Percentiles rank a stretch among this genome's conserved stretches.
Conservation (phyloP, 1,140 invertebrate genomes). For the Drosophila simulans region DNA sequence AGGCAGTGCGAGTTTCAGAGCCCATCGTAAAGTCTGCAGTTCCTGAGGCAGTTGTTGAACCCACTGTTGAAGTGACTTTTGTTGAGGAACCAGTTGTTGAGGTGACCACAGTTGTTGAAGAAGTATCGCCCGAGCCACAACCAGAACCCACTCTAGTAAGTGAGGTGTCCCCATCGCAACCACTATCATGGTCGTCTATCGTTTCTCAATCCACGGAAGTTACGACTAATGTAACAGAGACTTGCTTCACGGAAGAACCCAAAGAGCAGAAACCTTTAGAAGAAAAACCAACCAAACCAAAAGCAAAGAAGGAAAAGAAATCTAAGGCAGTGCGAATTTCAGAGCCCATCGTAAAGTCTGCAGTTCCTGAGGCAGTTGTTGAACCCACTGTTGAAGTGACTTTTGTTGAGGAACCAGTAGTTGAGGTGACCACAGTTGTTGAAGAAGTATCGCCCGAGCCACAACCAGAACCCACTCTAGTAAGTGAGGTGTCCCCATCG, state of each 20-base stretch:
- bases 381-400: constrained; percentile 3
- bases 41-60: constrained; percentile 4
- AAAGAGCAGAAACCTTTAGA: constrained; percentile 15
- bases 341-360: constrained; percentile 1
- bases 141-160: background rate
- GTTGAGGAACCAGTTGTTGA: background rate
- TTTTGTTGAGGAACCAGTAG: background rate
- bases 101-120: background rate
- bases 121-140: background rate
- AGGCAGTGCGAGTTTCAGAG: too few relatives aligned
- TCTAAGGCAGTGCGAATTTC: too few relatives aligned
- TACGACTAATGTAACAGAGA: background rate
- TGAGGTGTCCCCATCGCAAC: background rate
- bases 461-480: background rate
- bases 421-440: background rate
- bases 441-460: background rate
- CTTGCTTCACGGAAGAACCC: background rate
- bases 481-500: background rate
- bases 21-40: background rate
- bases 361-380: background rate
- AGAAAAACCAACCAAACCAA: constrained; percentile 17
- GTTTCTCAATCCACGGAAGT: constrained; percentile 12
- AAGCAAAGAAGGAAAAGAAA: constrained; percentile 38
- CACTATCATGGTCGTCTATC: constrained; percentile 12
- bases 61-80: background rate